These are phyloP conservation scores for Ophonus ardosiacus DNA, from an alignment of 2,888 invertebrate species.

Conservation along the genomic window DNA sequence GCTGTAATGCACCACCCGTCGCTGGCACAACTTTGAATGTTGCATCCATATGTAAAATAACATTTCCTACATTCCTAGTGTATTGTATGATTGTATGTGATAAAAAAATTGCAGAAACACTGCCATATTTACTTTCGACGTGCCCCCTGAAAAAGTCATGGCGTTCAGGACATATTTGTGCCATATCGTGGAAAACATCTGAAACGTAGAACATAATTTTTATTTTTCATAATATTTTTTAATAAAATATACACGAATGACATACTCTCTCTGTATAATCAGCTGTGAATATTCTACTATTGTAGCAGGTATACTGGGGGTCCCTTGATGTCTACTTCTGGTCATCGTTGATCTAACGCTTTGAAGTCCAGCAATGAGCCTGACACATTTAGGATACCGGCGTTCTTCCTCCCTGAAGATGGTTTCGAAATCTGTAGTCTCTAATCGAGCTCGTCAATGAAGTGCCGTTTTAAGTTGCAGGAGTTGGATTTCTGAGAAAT, in stretches of 20 bases:
- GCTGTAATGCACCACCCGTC: background rate
- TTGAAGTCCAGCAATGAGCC: background rate
- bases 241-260: background rate
- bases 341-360: background rate
- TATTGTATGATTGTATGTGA: background rate
- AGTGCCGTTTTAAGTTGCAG: no score
- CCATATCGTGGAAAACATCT: background rate
- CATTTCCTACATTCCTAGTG: background rate
- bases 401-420: background rate
- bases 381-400: background rate
- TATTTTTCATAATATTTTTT: background rate
- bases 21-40: slow-evolving; percentile 22
- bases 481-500: no score
- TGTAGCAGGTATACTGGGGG: background rate
- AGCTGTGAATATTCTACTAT: background rate
- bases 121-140: background rate
- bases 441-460: background rate
- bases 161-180: background rate
- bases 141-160: background rate
- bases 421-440: no score
- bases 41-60: background rate
- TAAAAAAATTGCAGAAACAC: background rate
- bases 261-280: background rate
- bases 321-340: background rate
- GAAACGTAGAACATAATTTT: background rate